Evolutionary conservation across 2,113 vertebrate genomes (phyloP).

Genomic region (Xenus cinereus): DNA sequence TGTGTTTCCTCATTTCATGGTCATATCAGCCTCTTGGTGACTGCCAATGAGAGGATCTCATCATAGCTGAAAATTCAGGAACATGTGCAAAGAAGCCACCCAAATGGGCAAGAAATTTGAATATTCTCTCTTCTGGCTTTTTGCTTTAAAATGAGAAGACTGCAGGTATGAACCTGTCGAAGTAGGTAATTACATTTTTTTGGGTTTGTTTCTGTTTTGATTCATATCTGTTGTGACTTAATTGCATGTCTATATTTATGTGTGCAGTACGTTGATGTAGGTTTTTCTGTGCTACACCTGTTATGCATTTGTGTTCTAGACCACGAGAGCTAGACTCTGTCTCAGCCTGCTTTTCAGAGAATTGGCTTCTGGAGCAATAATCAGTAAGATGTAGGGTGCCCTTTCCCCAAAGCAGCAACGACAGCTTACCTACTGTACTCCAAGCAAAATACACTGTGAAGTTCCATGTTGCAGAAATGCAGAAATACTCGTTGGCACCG

Average conservation of each 20-base stretch:
- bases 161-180: slow-evolving; percentile 68
- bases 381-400: slow-evolving; percentile 39
- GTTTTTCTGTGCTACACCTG: background rate
- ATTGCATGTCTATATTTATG: slow-evolving; percentile 36
- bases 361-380: slow-evolving; percentile 41
- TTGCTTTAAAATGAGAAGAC: slow-evolving; percentile 68
- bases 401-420: slow-evolving; percentile 17
- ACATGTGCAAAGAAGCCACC: slow-evolving; percentile 72
- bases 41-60: slow-evolving; percentile 70
- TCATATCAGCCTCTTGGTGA: slow-evolving; percentile 74
- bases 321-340: slow-evolving; percentile 1
- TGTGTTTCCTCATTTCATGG: slow-evolving; percentile 76
- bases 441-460: slow-evolving; percentile 30
- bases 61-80: slow-evolving; percentile 78
- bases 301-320: slow-evolving; percentile 51
- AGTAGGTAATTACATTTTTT: slow-evolving; percentile 68
- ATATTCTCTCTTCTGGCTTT: slow-evolving; percentile 43
- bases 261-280: background rate
- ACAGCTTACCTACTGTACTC: slow-evolving; percentile 30
- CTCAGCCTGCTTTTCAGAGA: slow-evolving; percentile 39
- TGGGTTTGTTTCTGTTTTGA: slow-evolving; percentile 18
- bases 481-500: background rate
- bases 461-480: background rate
- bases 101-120: slow-evolving; percentile 68
- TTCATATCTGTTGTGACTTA: slow-evolving; percentile 56